These are phyloP conservation scores for Coptodon bakossiorum DNA, from an alignment of 2,113 vertebrate genomes.

Conservation along the genomic window DNA sequence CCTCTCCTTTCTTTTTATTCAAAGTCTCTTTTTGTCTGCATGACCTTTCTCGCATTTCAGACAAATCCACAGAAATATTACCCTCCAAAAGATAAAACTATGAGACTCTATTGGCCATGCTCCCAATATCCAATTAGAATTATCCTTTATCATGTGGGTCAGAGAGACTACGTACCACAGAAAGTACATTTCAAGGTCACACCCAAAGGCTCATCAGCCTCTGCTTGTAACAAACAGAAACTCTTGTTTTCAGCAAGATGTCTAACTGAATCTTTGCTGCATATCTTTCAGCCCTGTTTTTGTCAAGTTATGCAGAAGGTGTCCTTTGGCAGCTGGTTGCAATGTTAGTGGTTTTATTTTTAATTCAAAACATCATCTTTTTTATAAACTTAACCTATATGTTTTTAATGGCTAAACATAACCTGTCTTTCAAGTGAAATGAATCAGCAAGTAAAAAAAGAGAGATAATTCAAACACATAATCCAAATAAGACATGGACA, in stretches of 20 bases:
- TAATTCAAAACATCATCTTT: background rate
- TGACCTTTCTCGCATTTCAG: conserved; percentile 36
- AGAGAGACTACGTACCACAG: background rate
- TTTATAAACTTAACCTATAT: background rate
- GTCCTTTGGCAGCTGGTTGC: background rate
- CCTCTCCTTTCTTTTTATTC: background rate
- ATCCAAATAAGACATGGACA: background rate
- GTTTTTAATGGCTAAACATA: background rate
- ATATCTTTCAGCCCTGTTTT: background rate
- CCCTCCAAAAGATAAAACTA: conserved; percentile 20
- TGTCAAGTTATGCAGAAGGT: background rate
- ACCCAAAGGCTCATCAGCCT: background rate
- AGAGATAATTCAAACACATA: background rate
- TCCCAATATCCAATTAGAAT: conserved; percentile 49
- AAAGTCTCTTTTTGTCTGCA: background rate
- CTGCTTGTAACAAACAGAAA: background rate
- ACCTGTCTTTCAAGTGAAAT: background rate
- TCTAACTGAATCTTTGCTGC: background rate
- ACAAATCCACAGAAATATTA: conserved; percentile 22
- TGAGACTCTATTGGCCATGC: conserved; percentile 1
- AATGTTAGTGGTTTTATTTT: background rate
- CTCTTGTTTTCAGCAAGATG: background rate
- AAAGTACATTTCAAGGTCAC: conserved; percentile 10
- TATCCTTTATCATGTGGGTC: conserved; percentile 27
- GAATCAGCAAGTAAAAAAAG: background rate